phyloP scores from a whole-genome alignment of 2,113 vertebrate genomes.

The Cephalopholis sonnerati region DNA sequence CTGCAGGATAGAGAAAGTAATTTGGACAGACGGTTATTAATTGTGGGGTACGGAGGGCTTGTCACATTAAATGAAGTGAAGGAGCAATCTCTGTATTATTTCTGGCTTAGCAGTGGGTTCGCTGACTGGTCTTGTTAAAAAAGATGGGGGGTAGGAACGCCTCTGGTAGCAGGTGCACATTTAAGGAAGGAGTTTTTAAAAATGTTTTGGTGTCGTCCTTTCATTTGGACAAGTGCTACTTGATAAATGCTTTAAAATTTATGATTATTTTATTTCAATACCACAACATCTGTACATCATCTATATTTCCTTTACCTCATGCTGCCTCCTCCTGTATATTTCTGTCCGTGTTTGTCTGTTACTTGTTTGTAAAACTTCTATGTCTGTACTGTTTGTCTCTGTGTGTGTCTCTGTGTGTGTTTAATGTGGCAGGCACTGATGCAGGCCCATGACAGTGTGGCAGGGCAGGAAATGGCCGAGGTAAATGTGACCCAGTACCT shows the following conservation, averaged over 20 bases:
- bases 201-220: slow-evolving; percentile 4
- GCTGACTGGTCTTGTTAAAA: slow-evolving; percentile 61
- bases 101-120: slow-evolving; percentile 42
- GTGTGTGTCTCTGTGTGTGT: slow-evolving; percentile 31
- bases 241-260: too few species aligned
- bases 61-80: slow-evolving; percentile 71
- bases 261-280: not conserved
- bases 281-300: not conserved
- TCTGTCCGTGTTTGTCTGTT: slow-evolving; percentile 30
- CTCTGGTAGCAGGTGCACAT: slow-evolving; percentile 46
- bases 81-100: slow-evolving; percentile 61
- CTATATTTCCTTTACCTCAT: slow-evolving; percentile 21
- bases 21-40: slow-evolving; percentile 74
- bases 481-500: slow-evolving; percentile 88
- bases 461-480: slow-evolving; percentile 91
- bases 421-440: slow-evolving; percentile 89
- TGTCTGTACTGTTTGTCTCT: slow-evolving; percentile 41
- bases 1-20: slow-evolving; percentile 66
- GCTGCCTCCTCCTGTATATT: slow-evolving; percentile 25
- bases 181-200: not conserved
- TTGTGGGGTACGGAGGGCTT: slow-evolving; percentile 49
- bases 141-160: not conserved
- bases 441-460: slow-evolving; percentile 93
- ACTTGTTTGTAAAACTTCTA: slow-evolving; percentile 28
- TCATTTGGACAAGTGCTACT: not conserved